Base-by-base conservation (phyloP, 2,113 vertebrate species). In the Micromys minutus region DNA sequence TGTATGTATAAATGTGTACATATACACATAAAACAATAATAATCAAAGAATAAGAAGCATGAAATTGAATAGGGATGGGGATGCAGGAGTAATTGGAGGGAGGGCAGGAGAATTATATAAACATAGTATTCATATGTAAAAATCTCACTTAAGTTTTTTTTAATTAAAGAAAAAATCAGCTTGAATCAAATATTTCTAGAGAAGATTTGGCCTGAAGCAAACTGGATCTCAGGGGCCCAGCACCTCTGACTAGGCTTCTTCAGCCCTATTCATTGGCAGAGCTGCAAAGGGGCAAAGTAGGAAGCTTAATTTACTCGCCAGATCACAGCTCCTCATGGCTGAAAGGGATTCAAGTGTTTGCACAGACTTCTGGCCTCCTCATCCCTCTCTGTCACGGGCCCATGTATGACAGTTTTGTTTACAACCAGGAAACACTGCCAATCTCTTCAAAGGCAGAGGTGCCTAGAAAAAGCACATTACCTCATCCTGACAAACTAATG, bases 301-400 rank as follows among this genome's bases (percentile, higher is more conserved):
- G 52, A 24, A 57, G 45, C 87, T n/a, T 93, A 6, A 93, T 91
- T 93, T 65, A 90, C 72, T 92, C 12, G 7, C 36, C 95, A 89
- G 90, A 79, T 67, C 85, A 17, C 94, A 77, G n/a, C 13, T 75
- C 90, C 77, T 90, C 80, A 61, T 83, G 61, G 61, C 61, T 52
- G 47, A 94, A 55, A 89, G 34, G 61, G 79, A 92, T 9, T 8
- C 55, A 36, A 94, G 92, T 74, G 90, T 96, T 94, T 93, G 95
- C 96, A 87, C 95, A 94, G 96, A 91, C 95, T 96, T 63, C 96
- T 97, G 96, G 96, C 77, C 9, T 52, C 94, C 93, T 34, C 22
- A 50, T 72, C 83, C 47, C 74, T 75, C 36, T 90, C 42, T 93
- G 79, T 1, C 92, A 31, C 3, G 45, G 65, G 15, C 80, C 67